These are phyloP conservation scores for Ardeotis arabs DNA, from an alignment of 2,113 vertebrate species.

Conservation along the genomic window DNA sequence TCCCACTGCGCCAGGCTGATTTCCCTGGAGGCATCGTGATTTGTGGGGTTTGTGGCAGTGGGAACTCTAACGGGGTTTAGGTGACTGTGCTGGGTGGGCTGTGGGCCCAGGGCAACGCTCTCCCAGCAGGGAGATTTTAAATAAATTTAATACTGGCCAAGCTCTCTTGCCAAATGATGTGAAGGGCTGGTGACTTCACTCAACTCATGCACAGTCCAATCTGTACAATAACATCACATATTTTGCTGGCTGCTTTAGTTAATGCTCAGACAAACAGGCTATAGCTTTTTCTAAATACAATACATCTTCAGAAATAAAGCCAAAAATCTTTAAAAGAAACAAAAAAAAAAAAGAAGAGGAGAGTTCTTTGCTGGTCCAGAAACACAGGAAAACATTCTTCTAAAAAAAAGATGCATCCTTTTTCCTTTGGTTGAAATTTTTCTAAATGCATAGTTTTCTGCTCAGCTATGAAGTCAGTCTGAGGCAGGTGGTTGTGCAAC, in stretches of 20 bases:
- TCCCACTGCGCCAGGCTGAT: not conserved
- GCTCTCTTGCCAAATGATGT: not conserved
- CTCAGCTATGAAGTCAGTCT: not conserved
- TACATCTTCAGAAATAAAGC: not conserved
- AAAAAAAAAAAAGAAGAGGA: not conserved
- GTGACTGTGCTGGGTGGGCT: not conserved
- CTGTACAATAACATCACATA: not conserved
- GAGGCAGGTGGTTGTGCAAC: constrained; percentile 49
- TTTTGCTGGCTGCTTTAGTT: not conserved
- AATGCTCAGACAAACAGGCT: not conserved
- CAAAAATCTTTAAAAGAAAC: not conserved
- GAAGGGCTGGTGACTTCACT: not conserved
- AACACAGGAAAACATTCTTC: not conserved
- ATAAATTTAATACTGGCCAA: not conserved
- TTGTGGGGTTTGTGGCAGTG: not conserved
- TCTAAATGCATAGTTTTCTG: not conserved
- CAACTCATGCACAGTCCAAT: not conserved
- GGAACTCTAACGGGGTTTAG: not conserved
- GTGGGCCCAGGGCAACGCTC: not conserved
- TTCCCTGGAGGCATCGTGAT: not conserved
- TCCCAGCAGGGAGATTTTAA: not conserved
- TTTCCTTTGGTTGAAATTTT: not conserved
- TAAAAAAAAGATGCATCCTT: not conserved
- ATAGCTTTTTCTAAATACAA: not conserved
- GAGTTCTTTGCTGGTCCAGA: not conserved